phyloP scores from a whole-genome alignment of 2,888 invertebrate species.

The Pecten maximus region DNA sequence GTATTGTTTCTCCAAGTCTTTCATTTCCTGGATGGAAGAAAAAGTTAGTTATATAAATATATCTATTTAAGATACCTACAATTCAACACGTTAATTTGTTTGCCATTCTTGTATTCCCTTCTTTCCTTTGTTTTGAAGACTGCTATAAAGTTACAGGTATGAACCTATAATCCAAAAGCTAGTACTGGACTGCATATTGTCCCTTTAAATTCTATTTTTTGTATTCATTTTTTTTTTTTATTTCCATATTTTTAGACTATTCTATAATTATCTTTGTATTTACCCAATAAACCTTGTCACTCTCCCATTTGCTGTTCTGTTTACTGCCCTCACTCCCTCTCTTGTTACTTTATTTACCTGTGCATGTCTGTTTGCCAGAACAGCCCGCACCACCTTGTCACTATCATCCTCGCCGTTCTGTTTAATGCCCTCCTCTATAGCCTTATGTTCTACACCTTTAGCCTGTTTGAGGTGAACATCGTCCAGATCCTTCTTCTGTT shows the following conservation, averaged over 20 bases:
- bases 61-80: no score
- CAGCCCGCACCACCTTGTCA: constrained; percentile 78
- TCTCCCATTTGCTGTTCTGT: constrained; percentile 78
- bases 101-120: no score
- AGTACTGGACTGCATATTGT: no score
- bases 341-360: constrained; percentile 61
- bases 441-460: constrained; percentile 75
- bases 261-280: background rate
- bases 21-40: constrained; percentile 68
- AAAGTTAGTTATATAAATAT: no score
- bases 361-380: constrained; percentile 78
- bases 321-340: constrained; percentile 69
- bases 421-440: constrained; percentile 78
- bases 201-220: no score
- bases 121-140: no score
- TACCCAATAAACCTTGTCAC: constrained; percentile 77
- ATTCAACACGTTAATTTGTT: no score
- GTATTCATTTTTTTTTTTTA: no score
- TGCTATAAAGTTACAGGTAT: no score
- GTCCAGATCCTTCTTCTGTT: constrained; percentile 79
- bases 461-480: constrained; percentile 76
- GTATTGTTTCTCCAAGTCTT: constrained; percentile 76
- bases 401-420: constrained; percentile 80
- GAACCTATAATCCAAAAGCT: no score
- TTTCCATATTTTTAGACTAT: no score